Evolutionary conservation across 2,888 invertebrate species (phyloP), one percentile per base, ranked within the genome.

Genomic region (Drosophila incognita): DNA sequence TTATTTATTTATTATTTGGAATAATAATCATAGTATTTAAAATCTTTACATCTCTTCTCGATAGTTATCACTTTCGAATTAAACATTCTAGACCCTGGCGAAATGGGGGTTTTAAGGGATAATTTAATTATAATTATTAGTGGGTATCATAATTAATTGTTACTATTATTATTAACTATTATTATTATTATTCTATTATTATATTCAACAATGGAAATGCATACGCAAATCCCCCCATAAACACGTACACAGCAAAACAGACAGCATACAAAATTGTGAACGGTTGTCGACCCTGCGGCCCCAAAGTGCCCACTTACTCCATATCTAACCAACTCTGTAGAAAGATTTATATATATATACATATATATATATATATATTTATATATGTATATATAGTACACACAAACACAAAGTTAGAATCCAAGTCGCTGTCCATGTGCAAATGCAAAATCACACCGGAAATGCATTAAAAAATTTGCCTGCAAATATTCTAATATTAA

Each of bases 401-500:
- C 27, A 8, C n/a, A 35, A n/a, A 59, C 24, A 48, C 13, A 42
- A 1, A n/a, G 24, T 21, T 35, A 8, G 52, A 7, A 33, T 7
- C 24, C n/a, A 60, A 33, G n/a, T 42, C 7, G 38, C 48, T 46
- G 38, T 53, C 33, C 49, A 52, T 62, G 38, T 63, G 53, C 42
- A 71, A 51, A 59, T 35, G 61, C 33, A 65, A 72, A 24, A 72
- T 63, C 60, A 49, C 66, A 79, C 81, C 81, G 81, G 81, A 81
- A 81, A 79, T 70, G 76, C 81, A 75, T 79, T 69, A 59, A 58
- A 71, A 79, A 77, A 68, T 72, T 51, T 64, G 60, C 61, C 52
- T 58, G 71, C 65, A 75, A 70, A 74, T 72, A 79, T 82, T 81
- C 79, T 81, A 81, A 79, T 78, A 80, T 79, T 80, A 77, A 79